Evolutionary conservation across 2,888 invertebrate species (phyloP), one percentile per base, ranked within the genome.

Genomic region (Lithophane leautieri): DNA sequence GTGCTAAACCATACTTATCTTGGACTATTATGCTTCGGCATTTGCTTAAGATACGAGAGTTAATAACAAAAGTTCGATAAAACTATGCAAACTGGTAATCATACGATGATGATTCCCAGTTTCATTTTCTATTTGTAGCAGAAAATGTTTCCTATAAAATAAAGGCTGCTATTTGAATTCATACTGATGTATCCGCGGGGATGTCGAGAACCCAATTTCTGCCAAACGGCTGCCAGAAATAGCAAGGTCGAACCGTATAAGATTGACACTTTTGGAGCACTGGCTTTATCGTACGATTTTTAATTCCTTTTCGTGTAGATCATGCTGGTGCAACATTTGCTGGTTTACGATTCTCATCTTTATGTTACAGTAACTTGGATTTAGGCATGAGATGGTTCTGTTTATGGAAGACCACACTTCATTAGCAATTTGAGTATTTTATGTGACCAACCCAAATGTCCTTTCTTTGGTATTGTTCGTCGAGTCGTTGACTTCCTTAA

Each of bases 151-250:
- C 34, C 11, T 63, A 58, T 44, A 74, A 79, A 56, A 73, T 67
- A 67, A 67, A 40, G 40, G 12, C 22, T 56, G 1, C 50, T 61
- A 50, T 77, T 70, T 66, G 56, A 78, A 82, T 82, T 66, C 82
- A 82, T 42, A 72, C 28, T 50, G 72, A 70, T 82, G 71, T 72
- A 67, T 72, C 73, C 69, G 68, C 16, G 12, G 76, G 74, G 79
- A 74, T 61, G 67, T 60, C 66, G 22, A 47, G 58, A 69, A 68
- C 60, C 56, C 78, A 81, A 81, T 81, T 81, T 81, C 82, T 72
- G 50, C 19, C 25, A 54, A 68, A 42, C 61, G 28, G 58, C 44
- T 69, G 67, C 65, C 65, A 69, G 47, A 78, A 65, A 79, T 44
- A n/a, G 72, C 63, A 61, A 72, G 82, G 80, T 82, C 50, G 40